These are phyloP conservation scores for Drosophila birchii DNA, from an alignment of 2,888 invertebrate species.

Conservation along the genomic window DNA sequence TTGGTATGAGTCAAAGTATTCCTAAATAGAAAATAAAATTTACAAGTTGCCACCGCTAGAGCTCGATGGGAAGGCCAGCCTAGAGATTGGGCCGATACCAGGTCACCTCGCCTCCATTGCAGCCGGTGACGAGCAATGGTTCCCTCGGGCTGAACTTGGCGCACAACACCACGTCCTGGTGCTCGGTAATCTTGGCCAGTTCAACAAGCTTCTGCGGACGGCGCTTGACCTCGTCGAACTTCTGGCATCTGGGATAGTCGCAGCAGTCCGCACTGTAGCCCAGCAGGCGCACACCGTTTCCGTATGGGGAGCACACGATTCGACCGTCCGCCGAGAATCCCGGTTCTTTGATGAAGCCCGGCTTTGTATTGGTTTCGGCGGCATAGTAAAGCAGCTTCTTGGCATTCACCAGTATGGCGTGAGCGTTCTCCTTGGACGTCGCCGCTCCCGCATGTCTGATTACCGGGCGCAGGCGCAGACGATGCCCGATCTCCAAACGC, in stretches of 20 bases:
- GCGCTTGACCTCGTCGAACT: conserved; percentile 85
- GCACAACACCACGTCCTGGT: conserved; percentile 93
- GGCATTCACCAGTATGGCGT: conserved; percentile 86
- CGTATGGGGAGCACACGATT: conserved; percentile 95
- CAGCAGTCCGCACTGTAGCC: conserved; percentile 91
- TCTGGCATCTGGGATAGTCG: conserved; percentile 87
- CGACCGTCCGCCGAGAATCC: conserved; percentile 96
- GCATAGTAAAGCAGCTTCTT: conserved; percentile 92
- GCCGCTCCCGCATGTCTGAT: conserved; percentile 15
- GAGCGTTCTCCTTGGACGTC: conserved; percentile 35
- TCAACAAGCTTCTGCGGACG: conserved; percentile 86
- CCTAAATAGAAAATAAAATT: conserved; percentile 27
- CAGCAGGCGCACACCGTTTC: conserved; percentile 93
- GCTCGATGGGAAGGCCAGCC: conserved; percentile 3
- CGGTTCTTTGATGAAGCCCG: conserved; percentile 96
- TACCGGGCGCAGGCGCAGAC: conserved; percentile 59
- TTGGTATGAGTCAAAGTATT: conserved; percentile 21
- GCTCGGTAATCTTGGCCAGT: conserved; percentile 89
- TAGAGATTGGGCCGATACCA: conserved; percentile 92
- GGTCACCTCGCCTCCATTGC: conserved; percentile 93
- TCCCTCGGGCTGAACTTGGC: conserved; percentile 95
- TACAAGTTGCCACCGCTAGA: conserved; percentile 7
- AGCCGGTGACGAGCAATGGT: conserved; percentile 95
- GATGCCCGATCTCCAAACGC: conserved; percentile 50
- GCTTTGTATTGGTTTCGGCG: conserved; percentile 94